These are phyloP conservation scores for Cherax destructor DNA, from an alignment of 1,140 invertebrate species.

Conservation along the genomic window DNA sequence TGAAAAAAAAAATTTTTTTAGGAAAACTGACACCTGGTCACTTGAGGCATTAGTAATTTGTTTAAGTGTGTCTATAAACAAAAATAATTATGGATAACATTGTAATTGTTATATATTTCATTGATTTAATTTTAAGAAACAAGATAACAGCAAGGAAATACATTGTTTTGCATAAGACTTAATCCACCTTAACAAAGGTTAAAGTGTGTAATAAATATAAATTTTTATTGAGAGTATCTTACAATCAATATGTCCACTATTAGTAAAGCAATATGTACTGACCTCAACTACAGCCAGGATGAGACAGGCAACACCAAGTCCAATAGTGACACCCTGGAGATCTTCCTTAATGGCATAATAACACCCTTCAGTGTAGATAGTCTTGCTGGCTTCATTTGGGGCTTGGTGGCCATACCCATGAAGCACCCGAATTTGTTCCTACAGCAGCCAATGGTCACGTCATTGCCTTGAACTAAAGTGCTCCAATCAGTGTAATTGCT, in stretches of 20 bases:
- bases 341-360: conserved; percentile 30
- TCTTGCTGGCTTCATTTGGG: not conserved
- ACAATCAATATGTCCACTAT: too few relatives aligned
- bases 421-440: not conserved
- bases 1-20: not conserved
- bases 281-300: conserved; percentile 61
- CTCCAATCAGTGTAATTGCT: conserved; percentile 35
- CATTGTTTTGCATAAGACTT: too few relatives aligned
- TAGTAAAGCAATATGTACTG: not conserved
- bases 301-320: conserved; percentile 43
- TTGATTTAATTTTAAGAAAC: too few relatives aligned
- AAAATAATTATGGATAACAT: too few relatives aligned
- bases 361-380: conserved; percentile 50
- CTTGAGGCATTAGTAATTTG: too few relatives aligned
- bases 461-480: not conserved
- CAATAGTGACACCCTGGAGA: conserved; percentile 26
- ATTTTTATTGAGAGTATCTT: too few relatives aligned
- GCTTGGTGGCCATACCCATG: not conserved
- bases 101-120: not conserved
- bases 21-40: too few relatives aligned
- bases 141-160: too few relatives aligned
- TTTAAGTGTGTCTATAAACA: too few relatives aligned
- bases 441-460: conserved; percentile 36
- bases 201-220: too few relatives aligned
- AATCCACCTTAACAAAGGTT: too few relatives aligned